Conservation (phyloP, 2,797 vertebrate genomes). For the Xerus rutilus region DNA sequence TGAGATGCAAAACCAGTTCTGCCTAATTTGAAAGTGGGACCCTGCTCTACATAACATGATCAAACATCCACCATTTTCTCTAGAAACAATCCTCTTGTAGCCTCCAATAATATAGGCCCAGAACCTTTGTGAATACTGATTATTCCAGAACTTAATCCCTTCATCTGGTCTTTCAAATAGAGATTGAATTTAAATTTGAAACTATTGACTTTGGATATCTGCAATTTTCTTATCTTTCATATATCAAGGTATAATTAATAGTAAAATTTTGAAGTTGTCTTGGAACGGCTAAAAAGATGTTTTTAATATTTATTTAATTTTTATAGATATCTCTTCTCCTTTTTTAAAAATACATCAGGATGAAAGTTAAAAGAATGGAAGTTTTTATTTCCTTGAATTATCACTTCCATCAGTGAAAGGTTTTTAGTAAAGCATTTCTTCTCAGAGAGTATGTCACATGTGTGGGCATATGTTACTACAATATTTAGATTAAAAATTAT, state of each 20-base stretch:
- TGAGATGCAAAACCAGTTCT: background rate
- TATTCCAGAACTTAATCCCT: background rate
- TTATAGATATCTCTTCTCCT: background rate
- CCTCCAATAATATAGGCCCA: background rate
- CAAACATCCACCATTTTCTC: background rate
- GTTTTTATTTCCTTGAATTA: background rate
- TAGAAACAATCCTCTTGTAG: background rate
- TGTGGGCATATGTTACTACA: background rate
- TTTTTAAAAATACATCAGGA: background rate
- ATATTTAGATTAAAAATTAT: background rate
- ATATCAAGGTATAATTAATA: conserved; percentile 8
- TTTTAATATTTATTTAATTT: background rate
- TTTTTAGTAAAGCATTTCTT: background rate
- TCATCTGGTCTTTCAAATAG: conserved; percentile 16
- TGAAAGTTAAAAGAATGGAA: background rate
- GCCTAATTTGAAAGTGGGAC: background rate
- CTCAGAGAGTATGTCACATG: background rate
- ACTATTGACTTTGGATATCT: conserved; percentile 47
- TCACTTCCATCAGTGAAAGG: background rate
- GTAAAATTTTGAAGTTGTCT: conserved; percentile 23
- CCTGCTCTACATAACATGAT: background rate
- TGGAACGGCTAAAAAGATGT: background rate
- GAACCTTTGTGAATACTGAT: background rate
- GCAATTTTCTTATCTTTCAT: conserved; percentile 29
- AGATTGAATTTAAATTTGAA: conserved; percentile 44